Evolutionary conservation across 2,888 invertebrate genomes (phyloP).

Genomic region (Zygaena filipendulae): DNA sequence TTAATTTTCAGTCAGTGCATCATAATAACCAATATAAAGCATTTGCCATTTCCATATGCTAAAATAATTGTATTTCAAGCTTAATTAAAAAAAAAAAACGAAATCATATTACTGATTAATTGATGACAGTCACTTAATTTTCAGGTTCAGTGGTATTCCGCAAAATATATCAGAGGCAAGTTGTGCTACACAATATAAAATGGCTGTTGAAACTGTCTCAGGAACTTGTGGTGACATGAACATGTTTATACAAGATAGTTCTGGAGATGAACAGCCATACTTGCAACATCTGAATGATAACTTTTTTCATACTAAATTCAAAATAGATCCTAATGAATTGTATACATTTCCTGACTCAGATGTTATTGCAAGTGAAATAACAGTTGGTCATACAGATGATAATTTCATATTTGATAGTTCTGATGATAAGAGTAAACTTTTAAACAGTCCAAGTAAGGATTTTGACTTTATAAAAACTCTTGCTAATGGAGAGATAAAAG

Average conservation of each 20-base stretch:
- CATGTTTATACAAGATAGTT: conserved; percentile 52
- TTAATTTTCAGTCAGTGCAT: no score
- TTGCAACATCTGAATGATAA: conserved; percentile 54
- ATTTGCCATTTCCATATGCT: no score
- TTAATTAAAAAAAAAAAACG: no score
- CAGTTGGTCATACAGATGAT: conserved; percentile 60
- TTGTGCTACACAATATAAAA: conserved; percentile 62
- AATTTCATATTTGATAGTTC: conserved; percentile 44
- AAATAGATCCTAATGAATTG: conserved; percentile 61
- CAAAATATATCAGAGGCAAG: conserved; percentile 62
- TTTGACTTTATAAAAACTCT: conserved; percentile 34
- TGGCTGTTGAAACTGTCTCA: conserved; percentile 57
- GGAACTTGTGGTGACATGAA: conserved; percentile 48
- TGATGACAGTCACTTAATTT: no score
- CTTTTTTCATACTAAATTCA: conserved; percentile 56
- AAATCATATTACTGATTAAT: no score
- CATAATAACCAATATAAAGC: no score
- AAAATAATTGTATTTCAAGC: no score
- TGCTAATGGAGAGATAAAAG: conserved; percentile 44
- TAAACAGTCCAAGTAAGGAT: conserved; percentile 43
- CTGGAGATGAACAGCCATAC: conserved; percentile 51
- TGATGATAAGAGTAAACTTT: conserved; percentile 35
- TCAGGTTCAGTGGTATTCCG: conserved; percentile 61
- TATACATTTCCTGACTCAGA: conserved; percentile 64
- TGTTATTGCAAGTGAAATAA: conserved; percentile 57